Base-by-base conservation (phyloP, 2,888 invertebrate genomes). In the Caenorhabditis afra region DNA sequence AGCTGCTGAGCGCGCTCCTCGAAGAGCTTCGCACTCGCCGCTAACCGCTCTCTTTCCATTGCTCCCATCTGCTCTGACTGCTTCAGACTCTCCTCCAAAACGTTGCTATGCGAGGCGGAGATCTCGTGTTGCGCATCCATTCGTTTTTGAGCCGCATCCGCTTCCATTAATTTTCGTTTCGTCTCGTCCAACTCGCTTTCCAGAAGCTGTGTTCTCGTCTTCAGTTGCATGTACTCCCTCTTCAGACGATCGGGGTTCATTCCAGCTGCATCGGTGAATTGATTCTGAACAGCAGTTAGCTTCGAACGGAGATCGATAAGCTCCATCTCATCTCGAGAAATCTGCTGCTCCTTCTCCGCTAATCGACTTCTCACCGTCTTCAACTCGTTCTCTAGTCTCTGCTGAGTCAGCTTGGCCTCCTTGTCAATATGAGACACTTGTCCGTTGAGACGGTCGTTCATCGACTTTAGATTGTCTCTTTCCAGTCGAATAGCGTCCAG, bases 201-300 rank as follows among this genome's bases (percentile, higher is more conserved):
- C n/a, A 85, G 66, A 76, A 75, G 82, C 39, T 83, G 80, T 11
- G 62, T 70, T 0, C 82, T 73, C 22, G 81, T 85, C 57, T 81
- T 84, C 65, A 85, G 47, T 49, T 85, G 81, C 41, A 81, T 74
- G 61, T 81, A 82, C 47, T 83, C 85, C 20, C 80, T 71, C 37
- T 79, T 79, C 58, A 85, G 65, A 44, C 85, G 75, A 61, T 85
- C 83, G 3, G 82, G 84, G 10, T 81, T 81, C 81, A 83, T 80
- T 44, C 73, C 83, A 29, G 55, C 14, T 35, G 52, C 23, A 35
- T 65, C 64, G 10, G 74, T 59, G 45, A 55, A 74, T 39, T 79
- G 68, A 18, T 55, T 61, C n/a, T 80, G 77, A 0, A 81, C 49
- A 1, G 61, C 58, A 14, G 65, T 61, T 18, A 83, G 65, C 35